Conservation (phyloP, 2,888 invertebrate species). For the Drosophila merina region DNA sequence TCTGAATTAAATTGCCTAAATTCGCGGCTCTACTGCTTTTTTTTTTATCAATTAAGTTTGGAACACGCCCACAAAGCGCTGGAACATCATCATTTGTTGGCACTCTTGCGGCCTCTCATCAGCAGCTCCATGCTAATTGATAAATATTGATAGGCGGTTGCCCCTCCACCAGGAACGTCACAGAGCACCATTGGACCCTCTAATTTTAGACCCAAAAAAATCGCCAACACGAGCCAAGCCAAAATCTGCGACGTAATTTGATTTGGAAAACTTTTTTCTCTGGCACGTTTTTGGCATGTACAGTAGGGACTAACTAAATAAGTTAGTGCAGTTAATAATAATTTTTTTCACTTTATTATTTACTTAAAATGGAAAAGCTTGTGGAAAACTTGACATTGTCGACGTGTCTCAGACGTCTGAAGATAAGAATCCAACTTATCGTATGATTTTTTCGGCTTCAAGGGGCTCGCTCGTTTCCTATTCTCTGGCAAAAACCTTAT, state of each 20-base stretch:
- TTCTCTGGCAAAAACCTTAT: not conserved
- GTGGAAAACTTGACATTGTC: conserved; percentile 4
- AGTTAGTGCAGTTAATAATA: not conserved
- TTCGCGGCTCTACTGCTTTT: not conserved
- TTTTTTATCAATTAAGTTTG: conserved; percentile 9
- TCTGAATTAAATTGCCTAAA: conserved; percentile 46
- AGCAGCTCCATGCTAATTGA: conserved; percentile 26
- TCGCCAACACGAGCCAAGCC: conserved; percentile 42
- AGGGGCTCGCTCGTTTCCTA: conserved; percentile 6
- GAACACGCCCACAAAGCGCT: conserved; percentile 24
- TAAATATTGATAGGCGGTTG: not conserved
- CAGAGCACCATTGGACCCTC: conserved; percentile 20
- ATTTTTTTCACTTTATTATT: not conserved
- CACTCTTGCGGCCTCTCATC: conserved; percentile 40
- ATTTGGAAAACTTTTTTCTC: conserved; percentile 38
- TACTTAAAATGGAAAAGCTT: not conserved
- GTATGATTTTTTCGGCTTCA: conserved; percentile 12
- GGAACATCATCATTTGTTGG: conserved; percentile 28
- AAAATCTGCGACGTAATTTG: conserved; percentile 49
- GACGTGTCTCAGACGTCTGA: conserved; percentile 14
- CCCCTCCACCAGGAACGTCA: conserved; percentile 12
- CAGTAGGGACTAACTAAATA: conserved; percentile 6
- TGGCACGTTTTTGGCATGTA: conserved; percentile 42
- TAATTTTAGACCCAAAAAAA: conserved; percentile 56
- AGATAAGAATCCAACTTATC: conserved; percentile 30